Conservation (phyloP, 1,140 invertebrate genomes). For the Dendroctonus ponderosae region DNA sequence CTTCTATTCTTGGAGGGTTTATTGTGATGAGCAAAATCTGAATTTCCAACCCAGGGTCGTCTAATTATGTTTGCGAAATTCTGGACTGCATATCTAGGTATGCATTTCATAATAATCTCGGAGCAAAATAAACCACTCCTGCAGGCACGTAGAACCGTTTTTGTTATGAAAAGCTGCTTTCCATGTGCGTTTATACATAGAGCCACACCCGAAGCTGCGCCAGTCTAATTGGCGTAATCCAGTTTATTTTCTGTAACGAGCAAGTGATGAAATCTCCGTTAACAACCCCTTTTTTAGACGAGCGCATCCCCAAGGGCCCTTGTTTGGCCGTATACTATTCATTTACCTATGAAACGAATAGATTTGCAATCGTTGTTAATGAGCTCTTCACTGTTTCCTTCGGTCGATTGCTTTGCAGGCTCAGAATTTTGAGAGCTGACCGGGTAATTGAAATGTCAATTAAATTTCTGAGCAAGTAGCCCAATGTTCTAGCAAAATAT, state of each 20-base stretch:
- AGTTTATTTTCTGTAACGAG: conserved; percentile 30
- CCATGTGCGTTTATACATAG: background rate
- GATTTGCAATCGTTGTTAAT: conserved; percentile 16
- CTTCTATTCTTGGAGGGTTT: too few species aligned
- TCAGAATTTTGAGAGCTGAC: conserved; percentile 2
- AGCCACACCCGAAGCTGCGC: conserved; percentile 5
- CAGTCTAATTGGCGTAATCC: conserved; percentile 27
- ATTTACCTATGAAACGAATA: conserved; percentile 18
- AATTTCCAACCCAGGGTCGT: too few species aligned
- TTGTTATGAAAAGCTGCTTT: conserved; percentile 7
- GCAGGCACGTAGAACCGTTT: too few species aligned
- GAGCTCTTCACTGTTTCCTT: conserved; percentile 17
- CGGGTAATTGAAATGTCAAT: conserved; percentile 2
- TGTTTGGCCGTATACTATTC: conserved; percentile 14
- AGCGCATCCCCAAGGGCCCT: background rate
- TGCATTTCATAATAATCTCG: too few species aligned
- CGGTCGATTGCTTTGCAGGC: conserved; percentile 1
- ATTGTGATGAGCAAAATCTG: too few species aligned
- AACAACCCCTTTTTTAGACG: conserved; percentile 6
- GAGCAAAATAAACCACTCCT: too few species aligned
- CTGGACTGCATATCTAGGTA: too few species aligned
- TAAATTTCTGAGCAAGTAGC: background rate
- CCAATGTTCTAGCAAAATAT: too few species aligned
- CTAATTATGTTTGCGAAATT: too few species aligned
- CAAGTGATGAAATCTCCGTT: conserved; percentile 28